Evolutionary conservation across 2,797 vertebrate genomes (phyloP), one percentile per base, ranked within the genome.

Genomic region (Darevskia nairensis): DNA sequence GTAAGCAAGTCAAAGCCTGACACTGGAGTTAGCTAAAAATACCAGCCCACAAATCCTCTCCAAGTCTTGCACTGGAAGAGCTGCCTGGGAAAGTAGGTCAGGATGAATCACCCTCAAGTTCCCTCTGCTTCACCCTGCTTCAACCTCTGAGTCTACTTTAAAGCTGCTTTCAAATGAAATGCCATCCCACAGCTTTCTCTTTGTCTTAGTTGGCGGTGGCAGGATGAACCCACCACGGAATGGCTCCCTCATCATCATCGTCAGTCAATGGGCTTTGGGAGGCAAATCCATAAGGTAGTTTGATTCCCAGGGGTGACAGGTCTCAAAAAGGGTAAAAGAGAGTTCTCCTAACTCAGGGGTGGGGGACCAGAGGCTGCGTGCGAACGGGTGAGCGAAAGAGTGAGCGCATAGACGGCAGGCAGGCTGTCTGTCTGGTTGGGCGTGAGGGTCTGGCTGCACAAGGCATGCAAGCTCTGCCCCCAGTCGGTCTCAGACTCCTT

Each of bases 11-110:
- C 15, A 50, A 64, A 55, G n/a, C 41, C 32, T 59, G 61, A 82
- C 41, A 82, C 78, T 59, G 74, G 78, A 66, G 21, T 39, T 55
- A 77, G 88, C 84, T 89, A 89, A 89, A 89, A 86, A 89, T 86
- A 86, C 32, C n/a, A 69, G n/a, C 84, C 59, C 71, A 46, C 88
- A 85, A 74, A 64, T 74, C 59, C 69, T 85, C 78, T 41, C 69
- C 11, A 3, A n/a, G 27, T 6, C 61, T 29, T 19, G 59, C 79
- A 69, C 23, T 55, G 15, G 79, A 27, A 35, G 71, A 86, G 59
- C 59, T 39, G 46, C 66, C 25, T 41, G 25, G 39, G 32, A 82
- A 89, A 86, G 41, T 86, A 86, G 84, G 88, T 86, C 84, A 89
- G 71, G 41, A 86, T 89, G 84, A 89, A 46, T 89, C 88, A 86